Evolutionary conservation across 2,797 vertebrate species (phyloP).

Genomic region (Gymnothorax reevesii): DNA sequence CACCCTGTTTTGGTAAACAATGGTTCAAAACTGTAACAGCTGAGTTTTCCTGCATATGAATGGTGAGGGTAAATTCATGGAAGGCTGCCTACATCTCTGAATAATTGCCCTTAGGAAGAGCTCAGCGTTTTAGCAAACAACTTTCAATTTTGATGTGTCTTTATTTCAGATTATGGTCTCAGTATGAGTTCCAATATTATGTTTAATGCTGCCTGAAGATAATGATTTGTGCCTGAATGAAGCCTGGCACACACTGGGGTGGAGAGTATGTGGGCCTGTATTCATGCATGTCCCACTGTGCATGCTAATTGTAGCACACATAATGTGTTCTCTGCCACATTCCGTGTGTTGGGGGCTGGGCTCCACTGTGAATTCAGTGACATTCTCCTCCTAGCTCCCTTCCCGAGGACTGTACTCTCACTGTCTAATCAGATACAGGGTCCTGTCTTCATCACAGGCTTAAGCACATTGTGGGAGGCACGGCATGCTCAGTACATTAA

Average conservation of each 20-base stretch:
- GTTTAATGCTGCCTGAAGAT: not conserved
- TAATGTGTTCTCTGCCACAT: not conserved
- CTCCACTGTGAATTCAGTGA: not conserved
- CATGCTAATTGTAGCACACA: not conserved
- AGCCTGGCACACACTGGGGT: not conserved
- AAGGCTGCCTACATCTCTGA: not conserved
- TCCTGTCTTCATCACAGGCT: too few relatives aligned
- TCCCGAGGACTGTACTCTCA: not conserved
- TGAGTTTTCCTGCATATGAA: not conserved
- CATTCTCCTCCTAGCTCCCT: not conserved
- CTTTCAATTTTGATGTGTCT: not conserved
- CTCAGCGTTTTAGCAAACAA: not conserved
- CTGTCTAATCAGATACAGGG: not conserved
- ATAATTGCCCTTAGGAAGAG: not conserved
- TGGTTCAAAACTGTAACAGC: not conserved
- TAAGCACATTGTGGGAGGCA: too few relatives aligned
- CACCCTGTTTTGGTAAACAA: not conserved
- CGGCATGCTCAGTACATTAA: too few relatives aligned
- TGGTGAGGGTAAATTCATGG: not conserved
- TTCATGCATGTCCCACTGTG: not conserved
- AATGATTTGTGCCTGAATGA: not conserved
- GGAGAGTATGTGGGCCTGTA: not conserved
- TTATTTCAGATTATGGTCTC: not conserved
- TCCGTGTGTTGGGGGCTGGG: not conserved
- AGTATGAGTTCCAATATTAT: not conserved